Percentiles rank a stretch among this genome's conserved stretches.
Evolutionary conservation across 1,140 invertebrate genomes (phyloP).

Genomic region (Drosophila leontia): DNA sequence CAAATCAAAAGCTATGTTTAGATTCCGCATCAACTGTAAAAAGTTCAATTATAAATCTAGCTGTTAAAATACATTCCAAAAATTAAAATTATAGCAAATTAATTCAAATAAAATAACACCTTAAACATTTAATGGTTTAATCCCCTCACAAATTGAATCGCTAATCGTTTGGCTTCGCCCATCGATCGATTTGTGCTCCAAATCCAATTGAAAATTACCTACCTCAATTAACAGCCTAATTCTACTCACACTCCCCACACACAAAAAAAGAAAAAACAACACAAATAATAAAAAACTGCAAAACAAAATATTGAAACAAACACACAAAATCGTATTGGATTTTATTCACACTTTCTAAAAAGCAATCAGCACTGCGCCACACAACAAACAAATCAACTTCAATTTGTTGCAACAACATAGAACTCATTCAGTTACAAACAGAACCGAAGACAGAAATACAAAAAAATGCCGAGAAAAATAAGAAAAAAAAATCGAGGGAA

Average conservation of each 20-base stretch:
- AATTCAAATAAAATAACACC: slow-evolving; percentile 6
- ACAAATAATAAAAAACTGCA: slow-evolving; percentile 5
- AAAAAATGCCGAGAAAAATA: slow-evolving; percentile 32
- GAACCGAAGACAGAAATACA: slow-evolving; percentile 39
- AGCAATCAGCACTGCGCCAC: slow-evolving; percentile 57
- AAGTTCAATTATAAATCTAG: background rate
- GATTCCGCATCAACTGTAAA: background rate
- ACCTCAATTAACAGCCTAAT: slow-evolving; percentile 58
- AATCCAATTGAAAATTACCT: slow-evolving; percentile 69
- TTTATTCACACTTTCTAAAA: slow-evolving; percentile 78
- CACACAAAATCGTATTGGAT: slow-evolving; percentile 13
- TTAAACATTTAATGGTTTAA: slow-evolving; percentile 4
- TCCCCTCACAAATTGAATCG: slow-evolving; percentile 30
- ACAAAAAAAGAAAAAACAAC: background rate
- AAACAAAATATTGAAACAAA: slow-evolving; percentile 30
- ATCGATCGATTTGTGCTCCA: slow-evolving; percentile 32
- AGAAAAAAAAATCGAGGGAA: slow-evolving; percentile 31
- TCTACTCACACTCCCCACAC: slow-evolving; percentile 22
- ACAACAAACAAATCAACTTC: slow-evolving; percentile 64
- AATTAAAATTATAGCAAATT: background rate
- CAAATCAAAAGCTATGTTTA: background rate
- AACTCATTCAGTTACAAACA: slow-evolving; percentile 38
- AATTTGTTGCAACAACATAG: slow-evolving; percentile 68
- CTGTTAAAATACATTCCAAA: background rate
- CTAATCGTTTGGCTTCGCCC: slow-evolving; percentile 51